Base-by-base conservation (phyloP, 2,113 vertebrate species). In the Catharus minimus region DNA sequence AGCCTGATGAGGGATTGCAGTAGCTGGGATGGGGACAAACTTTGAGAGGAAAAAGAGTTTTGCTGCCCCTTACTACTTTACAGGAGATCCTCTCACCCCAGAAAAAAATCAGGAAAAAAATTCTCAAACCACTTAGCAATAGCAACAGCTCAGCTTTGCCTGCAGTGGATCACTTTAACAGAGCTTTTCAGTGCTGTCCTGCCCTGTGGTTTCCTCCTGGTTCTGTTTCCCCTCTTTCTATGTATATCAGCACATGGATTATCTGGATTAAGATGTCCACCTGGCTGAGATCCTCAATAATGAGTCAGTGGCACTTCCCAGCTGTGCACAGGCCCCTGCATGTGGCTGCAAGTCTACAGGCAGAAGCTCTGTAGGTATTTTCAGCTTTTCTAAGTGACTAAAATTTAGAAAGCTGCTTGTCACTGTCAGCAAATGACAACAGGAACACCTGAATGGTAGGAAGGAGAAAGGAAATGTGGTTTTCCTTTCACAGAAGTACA, bases 31-130 rank as follows among this genome's bases (percentile, higher is more conserved):
- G 13, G 33, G 19, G 33, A 41, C 39, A 41, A 60, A 46, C 4
- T 23, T 14, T 1, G 8, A 71, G 39, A 8, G 28, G 7, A 3
- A 16, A 69, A 41, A 27, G 32, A 61, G 27, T 53, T 90, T 61
- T 68, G 11, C 39, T 66, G 46, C 15, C 32, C 23, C 3, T n/a
- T 61, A 16, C 19, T 55, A 56, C 23, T 11, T 80, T 38, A 41
- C 36, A 74, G 20, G 11, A 50, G 36, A 44, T 62, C 6, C 4
- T 18, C 20, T 32, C 0, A 0, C 7, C 33, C 23, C 19, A 2
- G 2, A 13, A 61, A 67, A 67, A 61, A 61, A 20, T 14, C 18
- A 32, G 33, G 7, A 10, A 55, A n/a, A 88, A 43, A 44, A 5
- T 4, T 8, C 5, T 47, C 23, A 66, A n/a, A 52, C 13, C 52